Evolutionary conservation across 2,888 invertebrate genomes (phyloP), one percentile per base, ranked within the genome.

Genomic region (Diachrysia chrysitis): DNA sequence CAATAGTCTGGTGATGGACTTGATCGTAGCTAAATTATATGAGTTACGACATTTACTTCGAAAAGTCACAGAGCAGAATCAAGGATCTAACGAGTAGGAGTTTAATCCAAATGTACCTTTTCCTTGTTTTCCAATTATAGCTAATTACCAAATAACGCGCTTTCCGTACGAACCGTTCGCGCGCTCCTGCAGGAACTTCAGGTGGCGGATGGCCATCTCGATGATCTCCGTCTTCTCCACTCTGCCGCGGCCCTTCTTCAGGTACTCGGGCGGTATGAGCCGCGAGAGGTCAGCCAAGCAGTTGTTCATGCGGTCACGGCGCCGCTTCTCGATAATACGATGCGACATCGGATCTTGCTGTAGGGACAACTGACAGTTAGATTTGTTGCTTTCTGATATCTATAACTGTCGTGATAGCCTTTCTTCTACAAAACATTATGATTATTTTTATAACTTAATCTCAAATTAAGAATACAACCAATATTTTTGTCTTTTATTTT

Each of bases 191-290:
- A 99, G 95, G 91, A 97, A 97, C 89, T 98, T 98, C 94, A 99
- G 97, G 87, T 99, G 99, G 66, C 98, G 97, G 76, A 99, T 99
- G 53, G 99, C 99, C 99, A 99, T 99, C 94, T 99, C 99, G 69
- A 99, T 99, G 71, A 99, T 99, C 95, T 99, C 99, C 0, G 99
- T 99, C 94, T 99, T 99, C 91, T 99, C 99, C 58, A 99, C 98
- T 53, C 99, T 96, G 17, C 99, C 99, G 63, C 99, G 97, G 9
- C 99, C 99, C 92, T 99, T 99, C 92, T 99, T 98, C 86, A 99
- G 96, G 90, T 98, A 99, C 85, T 98, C 98, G 0, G 98, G 97
- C 0, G 99, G 99, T 73, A 99, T 99, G 62, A 99, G 96, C 48
- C 98, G 96, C 63, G 99, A 98, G 35, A 99, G 96, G 91, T 99